These are phyloP conservation scores for Ascaphus truei DNA, from an alignment of 2,113 vertebrate genomes.

Conservation along the genomic window DNA sequence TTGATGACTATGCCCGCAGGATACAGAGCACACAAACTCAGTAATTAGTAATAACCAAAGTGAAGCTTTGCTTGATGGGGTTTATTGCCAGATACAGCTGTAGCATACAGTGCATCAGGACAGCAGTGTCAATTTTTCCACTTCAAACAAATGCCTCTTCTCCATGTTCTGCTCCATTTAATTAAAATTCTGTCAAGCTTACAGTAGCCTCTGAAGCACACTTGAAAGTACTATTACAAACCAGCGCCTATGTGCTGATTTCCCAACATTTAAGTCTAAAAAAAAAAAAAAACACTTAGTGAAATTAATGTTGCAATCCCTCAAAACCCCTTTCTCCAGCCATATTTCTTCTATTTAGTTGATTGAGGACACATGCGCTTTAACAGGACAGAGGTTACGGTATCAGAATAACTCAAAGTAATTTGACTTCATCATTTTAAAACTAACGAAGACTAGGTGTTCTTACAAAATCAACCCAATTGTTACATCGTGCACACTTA, in stretches of 20 bases:
- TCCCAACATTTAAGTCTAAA: conserved; percentile 47
- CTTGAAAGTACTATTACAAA: conserved; percentile 46
- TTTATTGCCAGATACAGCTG: conserved; percentile 50
- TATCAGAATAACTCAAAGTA: conserved; percentile 38
- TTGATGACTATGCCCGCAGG: conserved; percentile 59
- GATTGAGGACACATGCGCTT: conserved; percentile 8
- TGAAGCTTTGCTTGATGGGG: conserved; percentile 50
- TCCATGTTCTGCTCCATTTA: conserved; percentile 62
- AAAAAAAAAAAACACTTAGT: conserved; percentile 41
- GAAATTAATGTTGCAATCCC: conserved; percentile 48
- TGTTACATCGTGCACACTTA: too few relatives aligned
- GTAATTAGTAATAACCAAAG: conserved; percentile 66
- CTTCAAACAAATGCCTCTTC: conserved; percentile 55
- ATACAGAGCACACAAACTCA: conserved; percentile 55
- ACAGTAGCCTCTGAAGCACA: conserved; percentile 42
- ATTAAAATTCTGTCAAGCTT: conserved; percentile 61
- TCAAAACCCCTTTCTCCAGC: conserved; percentile 29
- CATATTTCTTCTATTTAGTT: conserved; percentile 39
- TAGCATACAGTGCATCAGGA: conserved; percentile 51
- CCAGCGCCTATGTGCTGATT: conserved; percentile 23
- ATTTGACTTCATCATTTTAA: conserved; percentile 37
- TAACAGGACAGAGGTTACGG: conserved; percentile 30
- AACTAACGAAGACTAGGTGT: conserved; percentile 8
- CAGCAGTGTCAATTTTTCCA: conserved; percentile 62
- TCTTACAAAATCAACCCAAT: neutral